Evolutionary conservation across 2,113 vertebrate species (phyloP).

Genomic region (Emydocephalus ijimae): DNA sequence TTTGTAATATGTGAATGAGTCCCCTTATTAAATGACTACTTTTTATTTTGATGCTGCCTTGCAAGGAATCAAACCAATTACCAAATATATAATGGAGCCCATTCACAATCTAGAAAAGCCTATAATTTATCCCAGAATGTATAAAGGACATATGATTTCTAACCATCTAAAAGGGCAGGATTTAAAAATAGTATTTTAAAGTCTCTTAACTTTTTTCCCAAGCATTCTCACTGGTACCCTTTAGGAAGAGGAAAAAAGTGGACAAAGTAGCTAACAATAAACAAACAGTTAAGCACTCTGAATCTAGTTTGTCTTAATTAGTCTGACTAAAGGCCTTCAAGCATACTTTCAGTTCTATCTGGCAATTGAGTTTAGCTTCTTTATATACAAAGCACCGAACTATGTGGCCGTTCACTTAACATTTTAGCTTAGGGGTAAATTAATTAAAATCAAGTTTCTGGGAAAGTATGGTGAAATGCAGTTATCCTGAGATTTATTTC

Average conservation of each 20-base stretch:
- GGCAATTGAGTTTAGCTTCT: not conserved
- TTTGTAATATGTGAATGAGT: not conserved
- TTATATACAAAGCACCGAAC: not conserved
- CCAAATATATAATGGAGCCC: not conserved
- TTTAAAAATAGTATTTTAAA: not conserved
- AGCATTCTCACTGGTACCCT: not conserved
- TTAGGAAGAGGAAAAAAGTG: not conserved
- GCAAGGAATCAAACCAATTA: not conserved
- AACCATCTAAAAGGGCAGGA: not conserved
- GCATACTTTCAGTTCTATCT: not conserved
- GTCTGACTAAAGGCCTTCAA: not conserved
- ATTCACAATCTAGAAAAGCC: not conserved
- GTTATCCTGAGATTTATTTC: not conserved
- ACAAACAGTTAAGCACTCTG: not conserved
- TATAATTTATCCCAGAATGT: not conserved
- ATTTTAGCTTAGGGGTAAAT: not conserved
- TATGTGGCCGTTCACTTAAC: not conserved
- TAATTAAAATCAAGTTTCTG: not conserved
- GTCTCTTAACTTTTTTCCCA: not conserved
- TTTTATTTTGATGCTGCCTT: not conserved
- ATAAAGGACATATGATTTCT: not conserved
- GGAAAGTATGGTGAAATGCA: not conserved
- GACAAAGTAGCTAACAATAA: not conserved
- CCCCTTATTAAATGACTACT: not conserved
- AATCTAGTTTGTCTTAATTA: not conserved